Evolutionary conservation across 2,888 invertebrate species (phyloP).

Genomic region (Chalcosyrphus nemorum): DNA sequence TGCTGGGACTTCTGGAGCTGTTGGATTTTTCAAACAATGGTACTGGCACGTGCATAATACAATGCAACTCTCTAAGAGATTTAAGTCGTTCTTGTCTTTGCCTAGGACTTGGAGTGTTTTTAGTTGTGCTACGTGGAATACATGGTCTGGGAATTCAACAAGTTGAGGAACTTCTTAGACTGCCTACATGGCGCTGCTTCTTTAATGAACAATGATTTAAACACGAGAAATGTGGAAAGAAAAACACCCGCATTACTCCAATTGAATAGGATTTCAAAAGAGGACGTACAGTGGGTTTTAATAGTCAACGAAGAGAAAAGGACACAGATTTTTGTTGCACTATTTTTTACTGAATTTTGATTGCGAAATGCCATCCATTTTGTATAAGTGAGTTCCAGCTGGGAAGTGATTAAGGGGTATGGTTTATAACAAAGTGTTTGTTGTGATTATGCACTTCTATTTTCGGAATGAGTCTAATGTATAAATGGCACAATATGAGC

Average conservation of each 20-base stretch:
- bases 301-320: not conserved
- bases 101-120: not conserved
- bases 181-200: not conserved
- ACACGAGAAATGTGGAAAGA: not conserved
- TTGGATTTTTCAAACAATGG: no score
- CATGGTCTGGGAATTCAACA: not conserved
- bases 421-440: no score
- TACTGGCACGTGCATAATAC: slow-evolving; percentile 46
- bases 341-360: no score
- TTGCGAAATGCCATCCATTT: no score
- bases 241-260: not conserved
- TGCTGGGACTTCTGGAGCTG: slow-evolving; percentile 7
- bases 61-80: not conserved
- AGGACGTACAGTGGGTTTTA: slow-evolving; percentile 1
- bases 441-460: no score
- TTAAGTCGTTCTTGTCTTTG: slow-evolving; percentile 10
- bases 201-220: not conserved
- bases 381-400: no score
- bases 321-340: no score
- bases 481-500: no score
- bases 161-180: not conserved
- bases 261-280: not conserved
- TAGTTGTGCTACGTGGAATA: not conserved
- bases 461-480: no score
- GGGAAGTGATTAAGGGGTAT: no score